These are phyloP conservation scores for Hypomecis punctinalis DNA, from an alignment of 2,888 invertebrate genomes.

Conservation along the genomic window DNA sequence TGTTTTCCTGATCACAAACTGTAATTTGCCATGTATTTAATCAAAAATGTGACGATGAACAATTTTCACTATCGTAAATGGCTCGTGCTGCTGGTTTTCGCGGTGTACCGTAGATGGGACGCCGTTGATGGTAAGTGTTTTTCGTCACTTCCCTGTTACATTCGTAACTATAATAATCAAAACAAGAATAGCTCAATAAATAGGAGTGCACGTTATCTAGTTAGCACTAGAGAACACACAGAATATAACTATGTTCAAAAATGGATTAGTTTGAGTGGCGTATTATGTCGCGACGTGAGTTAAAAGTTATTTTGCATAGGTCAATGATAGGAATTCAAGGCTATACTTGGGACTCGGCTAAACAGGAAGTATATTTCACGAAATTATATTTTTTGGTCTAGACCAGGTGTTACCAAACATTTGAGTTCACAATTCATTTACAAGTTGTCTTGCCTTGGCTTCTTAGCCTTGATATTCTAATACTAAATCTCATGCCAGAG, in stretches of 20 bases:
- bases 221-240: not conserved
- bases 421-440: too few relatives aligned
- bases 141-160: slow-evolving; percentile 1
- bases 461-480: too few relatives aligned
- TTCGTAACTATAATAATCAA: not conserved
- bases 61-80: slow-evolving; percentile 66
- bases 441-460: too few relatives aligned
- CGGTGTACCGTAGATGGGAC: slow-evolving; percentile 61
- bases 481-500: too few relatives aligned
- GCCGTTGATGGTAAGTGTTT: slow-evolving; percentile 68
- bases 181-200: slow-evolving; percentile 10
- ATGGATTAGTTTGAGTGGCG: not conserved
- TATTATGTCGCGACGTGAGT: not conserved
- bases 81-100: slow-evolving; percentile 66
- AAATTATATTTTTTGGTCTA: not conserved
- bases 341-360: slow-evolving; percentile 4
- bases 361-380: not conserved
- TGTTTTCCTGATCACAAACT: slow-evolving; percentile 63
- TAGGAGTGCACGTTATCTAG: not conserved
- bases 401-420: too few relatives aligned
- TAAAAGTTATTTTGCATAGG: slow-evolving; percentile 8
- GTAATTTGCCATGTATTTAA: slow-evolving; percentile 66
- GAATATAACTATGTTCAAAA: not conserved
- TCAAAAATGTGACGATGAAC: slow-evolving; percentile 69
- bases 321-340: slow-evolving; percentile 14